Percentiles rank a stretch among this genome's conserved stretches.
These are phyloP conservation scores for Sebastes alutus DNA, from an alignment of 2,797 vertebrate genomes.

Conservation along the genomic window DNA sequence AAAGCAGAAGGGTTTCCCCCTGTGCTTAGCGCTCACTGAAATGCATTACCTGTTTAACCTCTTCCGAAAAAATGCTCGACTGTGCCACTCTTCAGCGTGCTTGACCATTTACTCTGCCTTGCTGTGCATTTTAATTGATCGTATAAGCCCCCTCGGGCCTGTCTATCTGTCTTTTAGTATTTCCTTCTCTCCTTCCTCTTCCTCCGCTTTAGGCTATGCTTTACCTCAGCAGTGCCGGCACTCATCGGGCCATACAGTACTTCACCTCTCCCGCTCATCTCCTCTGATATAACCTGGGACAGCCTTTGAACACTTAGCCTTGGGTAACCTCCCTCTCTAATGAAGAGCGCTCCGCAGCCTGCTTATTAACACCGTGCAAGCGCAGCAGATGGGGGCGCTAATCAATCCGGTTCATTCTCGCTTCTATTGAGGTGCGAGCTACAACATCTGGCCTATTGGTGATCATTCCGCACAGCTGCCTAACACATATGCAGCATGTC, in stretches of 20 bases:
- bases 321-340: slow-evolving; percentile 53
- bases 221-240: background rate
- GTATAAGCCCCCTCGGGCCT: slow-evolving; percentile 2
- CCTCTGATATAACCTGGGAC: slow-evolving; percentile 36
- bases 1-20: background rate
- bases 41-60: slow-evolving; percentile 38
- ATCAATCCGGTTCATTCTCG: slow-evolving; percentile 62
- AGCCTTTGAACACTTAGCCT: slow-evolving; percentile 59
- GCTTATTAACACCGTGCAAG: slow-evolving; percentile 55
- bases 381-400: slow-evolving; percentile 64
- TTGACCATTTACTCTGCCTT: slow-evolving; percentile 27
- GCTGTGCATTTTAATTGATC: slow-evolving; percentile 45
- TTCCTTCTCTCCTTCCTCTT: slow-evolving; percentile 3
- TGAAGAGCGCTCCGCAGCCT: slow-evolving; percentile 43
- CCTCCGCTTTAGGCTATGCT: slow-evolving; percentile 7
- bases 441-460: slow-evolving; percentile 67
- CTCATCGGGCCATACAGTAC: slow-evolving; percentile 4
- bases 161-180: background rate
- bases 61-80: slow-evolving; percentile 23
- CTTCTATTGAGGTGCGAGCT: slow-evolving; percentile 46
- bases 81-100: slow-evolving; percentile 30
- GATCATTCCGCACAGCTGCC: slow-evolving; percentile 63
- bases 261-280: slow-evolving; percentile 41
- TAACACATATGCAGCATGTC: slow-evolving; percentile 43
- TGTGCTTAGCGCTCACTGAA: slow-evolving; percentile 7